Conservation (phyloP, 2,888 invertebrate genomes). For the Nesidiocoris tenuis region DNA sequence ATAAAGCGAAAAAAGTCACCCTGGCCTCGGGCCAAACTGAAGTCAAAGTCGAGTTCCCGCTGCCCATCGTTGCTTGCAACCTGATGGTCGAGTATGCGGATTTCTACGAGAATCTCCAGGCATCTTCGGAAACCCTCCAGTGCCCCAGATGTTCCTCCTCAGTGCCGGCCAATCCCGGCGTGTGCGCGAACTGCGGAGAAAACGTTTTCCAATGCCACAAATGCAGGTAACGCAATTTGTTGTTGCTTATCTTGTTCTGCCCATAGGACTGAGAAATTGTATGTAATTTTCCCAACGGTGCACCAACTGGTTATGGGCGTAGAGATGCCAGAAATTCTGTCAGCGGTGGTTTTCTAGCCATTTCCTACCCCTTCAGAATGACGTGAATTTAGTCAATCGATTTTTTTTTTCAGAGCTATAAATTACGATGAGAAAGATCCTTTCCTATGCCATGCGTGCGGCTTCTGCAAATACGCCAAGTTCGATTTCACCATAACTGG, state of each 20-base stretch:
- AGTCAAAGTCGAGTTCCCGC: conserved; percentile 92
- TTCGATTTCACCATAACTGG: conserved; percentile 93
- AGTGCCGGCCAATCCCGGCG: conserved; percentile 95
- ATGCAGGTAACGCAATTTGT: conserved; percentile 66
- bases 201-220: conserved; percentile 99
- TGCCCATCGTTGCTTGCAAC: conserved; percentile 96
- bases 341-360: too few species aligned
- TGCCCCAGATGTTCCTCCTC: conserved; percentile 95
- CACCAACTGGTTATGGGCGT: too few species aligned
- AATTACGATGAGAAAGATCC: conserved; percentile 82
- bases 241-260: conserved; percentile 41
- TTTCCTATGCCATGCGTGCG: conserved; percentile 97
- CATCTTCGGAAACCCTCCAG: conserved; percentile 89
- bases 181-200: conserved; percentile 95
- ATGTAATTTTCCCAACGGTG: too few species aligned
- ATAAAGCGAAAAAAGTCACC: conserved; percentile 90
- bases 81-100: conserved; percentile 98
- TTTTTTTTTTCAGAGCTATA: conserved; percentile 77
- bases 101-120: conserved; percentile 93
- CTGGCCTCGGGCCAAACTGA: conserved; percentile 90
- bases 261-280: too few species aligned
- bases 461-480: conserved; percentile 98
- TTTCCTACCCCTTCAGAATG: too few species aligned
- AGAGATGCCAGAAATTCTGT: too few species aligned
- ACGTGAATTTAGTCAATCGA: too few species aligned